Conservation (phyloP, 1,140 invertebrate species). For the Nylanderia fulva region DNA sequence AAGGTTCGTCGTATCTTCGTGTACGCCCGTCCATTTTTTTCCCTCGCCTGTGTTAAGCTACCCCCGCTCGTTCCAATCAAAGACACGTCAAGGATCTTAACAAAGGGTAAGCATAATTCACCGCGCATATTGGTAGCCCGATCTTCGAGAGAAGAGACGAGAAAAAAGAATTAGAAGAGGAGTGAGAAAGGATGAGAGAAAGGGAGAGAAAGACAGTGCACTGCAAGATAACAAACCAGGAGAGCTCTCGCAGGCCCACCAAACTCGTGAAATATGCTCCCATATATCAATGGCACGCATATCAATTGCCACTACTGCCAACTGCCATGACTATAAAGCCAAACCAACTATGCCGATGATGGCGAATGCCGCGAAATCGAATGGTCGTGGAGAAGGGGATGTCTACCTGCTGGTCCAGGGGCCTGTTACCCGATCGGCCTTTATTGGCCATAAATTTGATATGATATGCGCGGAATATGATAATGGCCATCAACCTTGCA, state of each 20-base stretch:
- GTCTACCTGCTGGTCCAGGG: conserved; percentile 40
- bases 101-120: conserved; percentile 74
- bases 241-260: conserved; percentile 68
- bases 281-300: conserved; percentile 76
- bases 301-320: conserved; percentile 78
- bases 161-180: background rate
- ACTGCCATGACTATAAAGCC: conserved; percentile 76
- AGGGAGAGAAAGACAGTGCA: conserved; percentile 9
- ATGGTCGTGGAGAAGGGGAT: background rate
- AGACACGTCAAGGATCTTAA: conserved; percentile 73
- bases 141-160: conserved; percentile 44
- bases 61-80: conserved; percentile 69
- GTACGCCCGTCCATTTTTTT: background rate
- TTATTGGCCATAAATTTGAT: conserved; percentile 77
- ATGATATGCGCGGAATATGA: conserved; percentile 77
- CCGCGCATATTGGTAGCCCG: conserved; percentile 71
- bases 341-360: conserved; percentile 63
- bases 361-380: conserved; percentile 48
- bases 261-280: conserved; percentile 76
- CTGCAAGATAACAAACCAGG: conserved; percentile 69
- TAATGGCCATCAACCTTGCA: conserved; percentile 70
- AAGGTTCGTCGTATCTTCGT: conserved; percentile 66
- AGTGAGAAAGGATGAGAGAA: background rate
- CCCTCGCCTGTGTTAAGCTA: conserved; percentile 15
- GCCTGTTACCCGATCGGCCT: conserved; percentile 76